Evolutionary conservation across 2,113 vertebrate species (phyloP).

Genomic region (Caracal caracal): DNA sequence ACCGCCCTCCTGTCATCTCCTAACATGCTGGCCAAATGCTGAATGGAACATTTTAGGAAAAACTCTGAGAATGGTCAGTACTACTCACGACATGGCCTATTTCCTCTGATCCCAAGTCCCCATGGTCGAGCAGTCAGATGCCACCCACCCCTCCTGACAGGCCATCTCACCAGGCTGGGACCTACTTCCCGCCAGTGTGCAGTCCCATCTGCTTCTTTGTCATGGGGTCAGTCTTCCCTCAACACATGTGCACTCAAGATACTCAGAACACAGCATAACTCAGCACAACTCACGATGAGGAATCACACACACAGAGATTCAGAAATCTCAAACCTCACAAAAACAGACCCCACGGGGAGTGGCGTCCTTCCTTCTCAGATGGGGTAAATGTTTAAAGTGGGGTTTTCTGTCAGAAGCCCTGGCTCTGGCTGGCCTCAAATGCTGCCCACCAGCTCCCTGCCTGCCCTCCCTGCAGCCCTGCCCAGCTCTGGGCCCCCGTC

Average conservation of each 20-base stretch:
- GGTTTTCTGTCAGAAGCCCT: not conserved
- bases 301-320: not conserved
- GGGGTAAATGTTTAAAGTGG: not conserved
- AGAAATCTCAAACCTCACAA: not conserved
- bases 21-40: not conserved
- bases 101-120: not conserved
- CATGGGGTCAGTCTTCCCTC: not conserved
- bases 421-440: not conserved
- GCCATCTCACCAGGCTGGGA: not conserved
- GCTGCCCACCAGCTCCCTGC: not conserved
- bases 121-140: not conserved
- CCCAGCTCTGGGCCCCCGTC: not conserved
- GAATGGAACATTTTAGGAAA: not conserved
- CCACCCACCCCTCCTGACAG: fast-evolving
- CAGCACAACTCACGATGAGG: not conserved
- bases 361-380: not conserved
- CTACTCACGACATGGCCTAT: not conserved
- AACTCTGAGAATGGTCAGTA: not conserved
- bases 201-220: not conserved
- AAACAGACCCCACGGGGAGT: not conserved
- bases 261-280: not conserved
- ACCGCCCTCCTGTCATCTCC: not conserved
- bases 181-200: not conserved
- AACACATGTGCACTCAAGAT: not conserved
- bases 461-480: not conserved